phyloP scores from a whole-genome alignment of 2,888 invertebrate genomes.

The Lasioglossum morio region DNA sequence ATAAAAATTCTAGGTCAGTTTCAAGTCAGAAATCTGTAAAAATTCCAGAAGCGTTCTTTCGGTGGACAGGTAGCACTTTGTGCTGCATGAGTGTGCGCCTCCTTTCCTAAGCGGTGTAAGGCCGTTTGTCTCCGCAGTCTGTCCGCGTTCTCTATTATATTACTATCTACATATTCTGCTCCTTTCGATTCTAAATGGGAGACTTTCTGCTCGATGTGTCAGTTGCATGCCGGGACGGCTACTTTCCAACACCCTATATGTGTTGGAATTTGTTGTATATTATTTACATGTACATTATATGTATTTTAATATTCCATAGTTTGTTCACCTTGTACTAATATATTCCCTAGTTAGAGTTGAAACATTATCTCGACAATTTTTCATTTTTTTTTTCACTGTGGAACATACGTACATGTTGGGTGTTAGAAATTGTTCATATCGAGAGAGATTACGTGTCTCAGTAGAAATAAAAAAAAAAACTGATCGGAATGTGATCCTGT shows the following conservation, averaged over 20 bases:
- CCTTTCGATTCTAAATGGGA: background rate
- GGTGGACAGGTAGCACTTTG: slow-evolving; percentile 23
- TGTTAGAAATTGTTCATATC: background rate
- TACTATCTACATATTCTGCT: background rate
- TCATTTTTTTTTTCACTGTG: no score
- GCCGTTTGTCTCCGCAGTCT: slow-evolving; percentile 25
- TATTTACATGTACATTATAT: no score
- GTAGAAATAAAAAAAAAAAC: background rate
- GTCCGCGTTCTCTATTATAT: background rate
- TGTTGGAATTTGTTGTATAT: no score
- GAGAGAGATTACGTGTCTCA: background rate
- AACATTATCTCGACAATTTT: no score
- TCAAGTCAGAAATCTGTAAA: no score
- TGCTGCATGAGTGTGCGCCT: slow-evolving; percentile 64
- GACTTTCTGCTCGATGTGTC: slow-evolving; percentile 3
- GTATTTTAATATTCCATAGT: no score
- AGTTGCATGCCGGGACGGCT: slow-evolving; percentile 9
- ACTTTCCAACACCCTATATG: background rate
- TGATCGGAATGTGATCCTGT: background rate
- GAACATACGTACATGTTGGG: background rate
- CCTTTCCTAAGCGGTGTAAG: slow-evolving; percentile 49
- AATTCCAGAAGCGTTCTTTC: background rate
- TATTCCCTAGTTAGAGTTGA: background rate
- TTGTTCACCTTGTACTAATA: no score
- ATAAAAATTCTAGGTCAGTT: no score